Conservation (phyloP, 2,888 invertebrate species). For the Ectobius pallidus region DNA sequence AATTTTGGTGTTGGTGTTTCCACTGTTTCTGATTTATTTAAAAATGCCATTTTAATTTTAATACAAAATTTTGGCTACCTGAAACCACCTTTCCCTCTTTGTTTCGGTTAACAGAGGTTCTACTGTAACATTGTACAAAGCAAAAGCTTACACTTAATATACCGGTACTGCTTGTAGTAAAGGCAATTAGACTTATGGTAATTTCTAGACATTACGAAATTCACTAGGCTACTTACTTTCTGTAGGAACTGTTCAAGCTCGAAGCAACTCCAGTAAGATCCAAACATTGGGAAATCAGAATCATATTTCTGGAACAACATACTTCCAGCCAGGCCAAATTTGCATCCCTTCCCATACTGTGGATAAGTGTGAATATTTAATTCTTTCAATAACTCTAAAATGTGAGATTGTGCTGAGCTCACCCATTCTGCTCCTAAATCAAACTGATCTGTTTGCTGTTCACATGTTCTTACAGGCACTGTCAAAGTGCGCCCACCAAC, state of each 20-base stretch:
- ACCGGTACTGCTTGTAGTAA: too few species aligned
- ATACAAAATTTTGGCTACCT: too few species aligned
- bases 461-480: neutral
- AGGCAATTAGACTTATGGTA: too few species aligned
- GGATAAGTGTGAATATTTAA: constrained; percentile 10
- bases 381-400: constrained; percentile 16
- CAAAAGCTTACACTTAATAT: too few species aligned
- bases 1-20: too few species aligned
- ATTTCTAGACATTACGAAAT: too few species aligned
- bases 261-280: neutral
- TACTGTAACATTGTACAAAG: too few species aligned
- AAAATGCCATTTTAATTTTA: too few species aligned
- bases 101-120: too few species aligned
- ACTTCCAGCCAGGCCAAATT: neutral
- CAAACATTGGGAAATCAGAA: neutral
- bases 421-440: constrained; percentile 28
- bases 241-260: constrained; percentile 8
- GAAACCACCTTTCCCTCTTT: too few species aligned
- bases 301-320: neutral
- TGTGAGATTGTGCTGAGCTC: constrained; percentile 12
- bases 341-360: constrained; percentile 3
- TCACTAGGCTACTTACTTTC: constrained; percentile 28
- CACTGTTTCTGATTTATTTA: too few species aligned
- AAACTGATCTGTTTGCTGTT: neutral
- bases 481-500: constrained; percentile 23